A percentile compares a stretch with the other conserved stretches of the same genome.
phyloP scores from a whole-genome alignment of 2,113 vertebrate genomes.

The Origma solitaria region DNA sequence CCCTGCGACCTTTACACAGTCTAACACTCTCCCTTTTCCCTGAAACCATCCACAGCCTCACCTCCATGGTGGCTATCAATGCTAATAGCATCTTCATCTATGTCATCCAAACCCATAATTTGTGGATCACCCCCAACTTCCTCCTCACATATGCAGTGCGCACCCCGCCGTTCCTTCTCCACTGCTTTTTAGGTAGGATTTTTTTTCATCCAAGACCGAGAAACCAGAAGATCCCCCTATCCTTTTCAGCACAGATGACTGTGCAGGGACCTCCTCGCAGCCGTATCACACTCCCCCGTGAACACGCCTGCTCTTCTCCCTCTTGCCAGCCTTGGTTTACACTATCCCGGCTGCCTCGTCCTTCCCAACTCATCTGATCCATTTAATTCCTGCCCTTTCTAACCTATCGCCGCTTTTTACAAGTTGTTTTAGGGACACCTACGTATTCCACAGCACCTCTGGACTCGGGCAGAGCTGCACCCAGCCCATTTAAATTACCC shows the following conservation, averaged over 20 bases:
- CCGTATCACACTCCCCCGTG: neutral
- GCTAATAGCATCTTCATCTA: neutral
- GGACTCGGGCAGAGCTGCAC: neutral
- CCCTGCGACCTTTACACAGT: neutral
- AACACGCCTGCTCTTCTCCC: neutral
- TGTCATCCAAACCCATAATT: neutral
- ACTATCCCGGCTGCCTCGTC: neutral
- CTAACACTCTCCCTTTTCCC: neutral
- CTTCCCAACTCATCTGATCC: neutral
- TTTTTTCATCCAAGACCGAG: neutral
- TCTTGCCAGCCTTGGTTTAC: neutral
- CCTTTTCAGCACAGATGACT: neutral
- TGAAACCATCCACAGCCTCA: neutral
- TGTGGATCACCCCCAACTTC: neutral
- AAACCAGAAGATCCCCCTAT: neutral
- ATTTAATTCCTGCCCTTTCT: neutral
- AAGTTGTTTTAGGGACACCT: accelerated
- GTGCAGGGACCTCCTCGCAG: neutral
- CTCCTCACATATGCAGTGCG: accelerated
- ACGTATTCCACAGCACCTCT: accelerated
- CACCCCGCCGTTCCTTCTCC: accelerated
- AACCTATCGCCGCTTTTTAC: accelerated
- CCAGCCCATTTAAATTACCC: neutral
- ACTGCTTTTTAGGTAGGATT: accelerated
- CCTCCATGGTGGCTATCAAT: neutral